These are phyloP conservation scores for Timema podura DNA, from an alignment of 2,888 invertebrate genomes.

Conservation along the genomic window DNA sequence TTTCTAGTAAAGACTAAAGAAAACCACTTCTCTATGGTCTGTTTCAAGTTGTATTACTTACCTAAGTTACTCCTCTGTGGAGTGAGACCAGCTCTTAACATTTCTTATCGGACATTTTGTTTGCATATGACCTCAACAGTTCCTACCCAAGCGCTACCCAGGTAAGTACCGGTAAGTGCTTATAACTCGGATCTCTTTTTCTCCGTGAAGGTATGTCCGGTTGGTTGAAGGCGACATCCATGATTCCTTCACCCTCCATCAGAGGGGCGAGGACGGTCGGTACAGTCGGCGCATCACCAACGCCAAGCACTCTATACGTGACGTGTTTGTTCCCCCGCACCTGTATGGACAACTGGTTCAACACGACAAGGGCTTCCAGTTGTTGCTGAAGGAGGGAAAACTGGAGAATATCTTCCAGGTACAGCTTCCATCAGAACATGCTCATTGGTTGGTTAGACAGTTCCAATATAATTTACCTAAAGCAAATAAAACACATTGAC, in stretches of 20 bases:
- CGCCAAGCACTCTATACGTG: slow-evolving; percentile 42
- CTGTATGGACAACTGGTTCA: slow-evolving; percentile 78
- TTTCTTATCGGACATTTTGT: too few relatives aligned
- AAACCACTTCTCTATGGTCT: too few relatives aligned
- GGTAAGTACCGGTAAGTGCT: too few relatives aligned
- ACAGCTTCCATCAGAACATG: neutral
- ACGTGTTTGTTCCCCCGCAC: slow-evolving; percentile 63
- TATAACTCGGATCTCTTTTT: too few relatives aligned
- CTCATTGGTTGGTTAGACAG: too few relatives aligned
- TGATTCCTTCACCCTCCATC: slow-evolving; percentile 79
- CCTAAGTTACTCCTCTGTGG: too few relatives aligned
- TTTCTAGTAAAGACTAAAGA: too few relatives aligned
- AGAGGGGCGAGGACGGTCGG: slow-evolving; percentile 71
- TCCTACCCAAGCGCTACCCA: neutral
- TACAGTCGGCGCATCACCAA: slow-evolving; percentile 66
- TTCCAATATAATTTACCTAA: too few relatives aligned
- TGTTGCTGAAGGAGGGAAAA: slow-evolving; percentile 52
- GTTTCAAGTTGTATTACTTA: too few relatives aligned
- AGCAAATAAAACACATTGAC: too few relatives aligned
- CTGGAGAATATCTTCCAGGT: slow-evolving; percentile 49
- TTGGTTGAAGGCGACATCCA: slow-evolving; percentile 86
- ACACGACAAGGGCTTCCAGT: slow-evolving; percentile 57
- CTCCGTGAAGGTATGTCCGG: slow-evolving; percentile 66
- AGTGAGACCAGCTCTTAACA: too few relatives aligned
- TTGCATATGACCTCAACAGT: neutral